A percentile compares a stretch with the other conserved stretches of the same genome.
Conservation (phyloP, 1,140 invertebrate genomes). For the Drosophila serrata region DNA sequence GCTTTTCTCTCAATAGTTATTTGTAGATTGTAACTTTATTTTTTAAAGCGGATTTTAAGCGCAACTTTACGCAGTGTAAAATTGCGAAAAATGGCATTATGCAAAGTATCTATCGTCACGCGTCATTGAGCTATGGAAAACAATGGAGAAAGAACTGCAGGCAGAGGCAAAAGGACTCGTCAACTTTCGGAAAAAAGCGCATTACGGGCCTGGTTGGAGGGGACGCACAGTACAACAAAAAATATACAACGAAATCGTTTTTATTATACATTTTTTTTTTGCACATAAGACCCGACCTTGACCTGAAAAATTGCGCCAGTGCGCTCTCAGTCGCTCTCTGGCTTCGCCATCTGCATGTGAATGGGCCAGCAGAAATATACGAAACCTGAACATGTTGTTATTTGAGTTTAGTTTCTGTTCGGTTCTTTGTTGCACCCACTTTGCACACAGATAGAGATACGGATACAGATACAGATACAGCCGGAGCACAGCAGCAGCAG, state of each 20-base stretch:
- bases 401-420: conserved; percentile 70
- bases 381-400: conserved; percentile 67
- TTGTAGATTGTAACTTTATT: conserved; percentile 5
- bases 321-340: conserved; percentile 18
- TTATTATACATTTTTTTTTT: conserved; percentile 8
- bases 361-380: conserved; percentile 52
- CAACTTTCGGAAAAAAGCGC: conserved; percentile 74
- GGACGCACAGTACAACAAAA: conserved; percentile 14
- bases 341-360: conserved; percentile 42
- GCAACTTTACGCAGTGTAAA: conserved; percentile 38
- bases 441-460: conserved; percentile 12
- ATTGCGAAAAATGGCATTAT: conserved; percentile 60
- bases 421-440: conserved; percentile 57
- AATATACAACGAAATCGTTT: conserved; percentile 37
- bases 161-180: conserved; percentile 61
- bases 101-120: conserved; percentile 59
- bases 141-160: conserved; percentile 34
- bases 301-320: conserved; percentile 68
- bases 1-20: too few relatives aligned
- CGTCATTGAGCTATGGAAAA: conserved; percentile 55
- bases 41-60: conserved; percentile 39
- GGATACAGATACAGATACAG: not conserved
- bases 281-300: conserved; percentile 63
- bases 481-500: conserved; percentile 17
- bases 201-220: conserved; percentile 41